phyloP scores from a whole-genome alignment of 2,113 vertebrate species.

The Pterocles orientalis region DNA sequence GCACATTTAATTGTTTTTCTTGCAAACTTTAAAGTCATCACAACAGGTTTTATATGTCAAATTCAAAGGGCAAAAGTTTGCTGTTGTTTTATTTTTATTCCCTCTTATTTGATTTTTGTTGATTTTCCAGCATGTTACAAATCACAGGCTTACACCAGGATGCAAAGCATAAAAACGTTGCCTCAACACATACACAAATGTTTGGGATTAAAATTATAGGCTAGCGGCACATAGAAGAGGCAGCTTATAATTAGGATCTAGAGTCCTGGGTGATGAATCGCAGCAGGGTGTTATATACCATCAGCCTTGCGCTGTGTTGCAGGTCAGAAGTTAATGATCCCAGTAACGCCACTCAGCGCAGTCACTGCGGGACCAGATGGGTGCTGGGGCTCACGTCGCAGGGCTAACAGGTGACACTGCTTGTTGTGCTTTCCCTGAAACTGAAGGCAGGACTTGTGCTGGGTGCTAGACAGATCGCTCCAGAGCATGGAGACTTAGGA shows the following conservation, averaged over 20 bases:
- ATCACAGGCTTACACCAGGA: slow-evolving; percentile 17
- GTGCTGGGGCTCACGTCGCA: background rate
- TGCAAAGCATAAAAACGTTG: background rate
- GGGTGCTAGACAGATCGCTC: background rate
- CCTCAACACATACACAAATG: slow-evolving; percentile 45
- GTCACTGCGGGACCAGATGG: background rate
- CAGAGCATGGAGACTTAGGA: background rate
- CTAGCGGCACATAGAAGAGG: background rate
- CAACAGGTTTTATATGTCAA: background rate
- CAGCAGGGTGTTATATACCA: background rate
- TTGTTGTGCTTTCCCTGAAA: background rate
- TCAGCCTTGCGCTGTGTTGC: background rate
- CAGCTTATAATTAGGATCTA: slow-evolving; percentile 15
- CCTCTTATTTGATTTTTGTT: background rate
- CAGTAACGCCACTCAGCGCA: background rate
- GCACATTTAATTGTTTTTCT: background rate
- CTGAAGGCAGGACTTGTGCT: background rate
- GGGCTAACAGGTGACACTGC: background rate
- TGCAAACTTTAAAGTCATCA: background rate
- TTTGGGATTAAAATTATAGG: slow-evolving; percentile 65
- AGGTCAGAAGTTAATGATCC: background rate
- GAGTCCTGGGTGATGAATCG: slow-evolving; percentile 17
- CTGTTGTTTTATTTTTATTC: background rate
- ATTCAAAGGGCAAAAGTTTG: background rate
- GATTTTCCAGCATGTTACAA: background rate